phyloP scores from a whole-genome alignment of 2,797 vertebrate species.

The Uromys caudimaculatus region DNA sequence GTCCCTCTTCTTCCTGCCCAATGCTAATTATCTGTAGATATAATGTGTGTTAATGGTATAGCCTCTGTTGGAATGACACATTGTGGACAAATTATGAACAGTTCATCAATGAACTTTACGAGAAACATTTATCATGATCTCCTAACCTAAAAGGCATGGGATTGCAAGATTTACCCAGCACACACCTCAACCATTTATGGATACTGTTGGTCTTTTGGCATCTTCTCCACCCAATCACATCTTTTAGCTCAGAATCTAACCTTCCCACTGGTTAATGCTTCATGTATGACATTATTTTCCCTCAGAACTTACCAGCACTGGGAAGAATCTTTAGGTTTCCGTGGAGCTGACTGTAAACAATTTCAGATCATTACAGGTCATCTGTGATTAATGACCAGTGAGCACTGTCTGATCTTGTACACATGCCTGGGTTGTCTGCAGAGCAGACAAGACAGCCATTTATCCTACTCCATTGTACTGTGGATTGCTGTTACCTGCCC shows the following conservation, averaged over 20 bases:
- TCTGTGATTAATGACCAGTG: not conserved
- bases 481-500: not conserved
- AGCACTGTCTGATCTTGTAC: not conserved
- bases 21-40: not conserved
- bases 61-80: not conserved
- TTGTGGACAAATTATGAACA: too few relatives aligned
- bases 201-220: not conserved
- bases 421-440: not conserved
- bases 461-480: not conserved
- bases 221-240: not conserved
- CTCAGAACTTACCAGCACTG: slow-evolving; percentile 22
- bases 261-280: not conserved
- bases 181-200: not conserved
- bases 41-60: not conserved
- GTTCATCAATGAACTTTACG: not conserved
- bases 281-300: slow-evolving; percentile 40
- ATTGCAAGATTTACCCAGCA: too few relatives aligned
- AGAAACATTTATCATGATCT: not conserved
- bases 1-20: not conserved
- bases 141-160: not conserved
- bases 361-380: not conserved
- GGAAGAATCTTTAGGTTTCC: slow-evolving; percentile 64
- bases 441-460: not conserved
- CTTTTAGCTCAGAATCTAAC: not conserved
- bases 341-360: not conserved